phyloP scores from a whole-genome alignment of 2,797 vertebrate genomes.

The Catharus ustulatus region DNA sequence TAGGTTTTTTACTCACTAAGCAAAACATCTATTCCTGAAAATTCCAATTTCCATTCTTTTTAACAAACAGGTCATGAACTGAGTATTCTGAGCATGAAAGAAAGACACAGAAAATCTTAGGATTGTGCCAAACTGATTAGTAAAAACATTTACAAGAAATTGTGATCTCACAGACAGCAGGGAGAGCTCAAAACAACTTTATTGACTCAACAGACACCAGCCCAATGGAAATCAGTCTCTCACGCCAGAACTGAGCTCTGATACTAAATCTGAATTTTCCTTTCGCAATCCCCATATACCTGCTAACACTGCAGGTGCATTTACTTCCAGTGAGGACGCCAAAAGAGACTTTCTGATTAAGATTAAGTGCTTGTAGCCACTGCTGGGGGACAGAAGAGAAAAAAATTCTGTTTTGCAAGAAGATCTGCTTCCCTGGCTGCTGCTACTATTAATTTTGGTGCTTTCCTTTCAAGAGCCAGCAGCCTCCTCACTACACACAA shows the following conservation, averaged over 20 bases:
- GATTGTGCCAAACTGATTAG: conserved; percentile 1
- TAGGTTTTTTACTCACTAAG: neutral
- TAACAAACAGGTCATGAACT: conserved; percentile 49
- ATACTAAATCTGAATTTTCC: neutral
- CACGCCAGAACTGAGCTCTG: neutral
- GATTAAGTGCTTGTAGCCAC: neutral
- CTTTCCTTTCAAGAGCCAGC: neutral
- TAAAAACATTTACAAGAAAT: conserved; percentile 56
- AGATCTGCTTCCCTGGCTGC: neutral
- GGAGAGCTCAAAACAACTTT: conserved; percentile 1
- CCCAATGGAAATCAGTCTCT: neutral
- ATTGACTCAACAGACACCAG: neutral
- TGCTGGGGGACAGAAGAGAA: neutral
- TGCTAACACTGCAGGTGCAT: neutral
- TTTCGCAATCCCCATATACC: neutral
- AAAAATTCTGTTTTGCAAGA: neutral
- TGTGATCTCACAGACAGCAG: conserved; percentile 22
- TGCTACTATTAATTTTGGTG: neutral
- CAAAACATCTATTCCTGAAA: neutral
- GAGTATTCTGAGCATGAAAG: conserved; percentile 14
- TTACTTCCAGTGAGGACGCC: neutral
- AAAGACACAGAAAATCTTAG: neutral
- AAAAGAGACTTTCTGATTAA: neutral
- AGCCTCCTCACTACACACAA: neutral
- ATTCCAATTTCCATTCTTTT: conserved; percentile 19